phyloP scores from a whole-genome alignment of 2,797 vertebrate genomes.

The Atherinosoma microstoma region DNA sequence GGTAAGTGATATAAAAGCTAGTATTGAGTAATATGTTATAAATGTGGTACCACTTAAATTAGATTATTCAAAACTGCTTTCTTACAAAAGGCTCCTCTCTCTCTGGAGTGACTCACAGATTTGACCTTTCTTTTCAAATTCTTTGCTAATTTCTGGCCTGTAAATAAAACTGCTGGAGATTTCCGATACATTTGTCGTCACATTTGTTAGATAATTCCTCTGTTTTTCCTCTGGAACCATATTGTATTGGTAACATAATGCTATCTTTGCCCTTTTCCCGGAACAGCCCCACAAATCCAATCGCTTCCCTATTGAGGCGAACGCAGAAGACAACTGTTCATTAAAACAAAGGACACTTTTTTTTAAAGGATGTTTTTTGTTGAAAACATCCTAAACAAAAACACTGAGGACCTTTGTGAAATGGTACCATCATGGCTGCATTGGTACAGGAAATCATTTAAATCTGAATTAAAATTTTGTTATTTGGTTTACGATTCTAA shows the following conservation, averaged over 20 bases:
- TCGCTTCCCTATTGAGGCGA: neutral
- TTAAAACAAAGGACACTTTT: neutral
- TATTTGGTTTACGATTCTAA: neutral
- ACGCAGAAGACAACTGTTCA: neutral
- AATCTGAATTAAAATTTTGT: neutral
- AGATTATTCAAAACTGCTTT: too few relatives aligned
- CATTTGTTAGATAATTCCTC: neutral
- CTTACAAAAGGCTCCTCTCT: too few relatives aligned
- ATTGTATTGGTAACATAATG: neutral
- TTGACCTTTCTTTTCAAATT: too few relatives aligned
- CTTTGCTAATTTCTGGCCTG: too few relatives aligned
- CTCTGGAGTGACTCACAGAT: neutral
- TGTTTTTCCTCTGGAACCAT: neutral
- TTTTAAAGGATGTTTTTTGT: neutral
- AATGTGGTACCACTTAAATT: too few relatives aligned
- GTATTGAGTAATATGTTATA: too few relatives aligned
- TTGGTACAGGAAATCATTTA: slow-evolving; percentile 4
- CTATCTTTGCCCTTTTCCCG: neutral
- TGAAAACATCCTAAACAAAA: neutral
- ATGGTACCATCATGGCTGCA: neutral
- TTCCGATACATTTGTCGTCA: neutral
- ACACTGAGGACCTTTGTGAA: neutral
- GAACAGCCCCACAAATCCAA: neutral
- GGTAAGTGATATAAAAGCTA: neutral
- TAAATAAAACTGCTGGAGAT: too few relatives aligned